Evolutionary conservation across 2,888 invertebrate species (phyloP), one percentile per base, ranked within the genome.

Genomic region (Hemaris fuciformis): DNA sequence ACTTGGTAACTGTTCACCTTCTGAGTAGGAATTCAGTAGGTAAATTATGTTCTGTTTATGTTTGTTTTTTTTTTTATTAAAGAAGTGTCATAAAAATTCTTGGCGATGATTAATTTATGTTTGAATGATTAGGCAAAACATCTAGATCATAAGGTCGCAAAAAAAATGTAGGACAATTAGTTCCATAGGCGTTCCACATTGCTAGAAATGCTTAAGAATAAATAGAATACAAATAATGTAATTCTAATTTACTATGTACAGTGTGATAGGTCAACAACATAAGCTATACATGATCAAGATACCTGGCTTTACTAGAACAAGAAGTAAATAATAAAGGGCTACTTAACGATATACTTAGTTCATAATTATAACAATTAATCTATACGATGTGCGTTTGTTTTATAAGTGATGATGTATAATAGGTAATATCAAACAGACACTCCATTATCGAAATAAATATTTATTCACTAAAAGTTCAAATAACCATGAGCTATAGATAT

Each of bases 1-100:
- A 87, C 81, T 80, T 74, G 41, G 25, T 59, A 43, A 18, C 53
- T 31, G 53, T 18, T 18, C 10, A 53, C 27, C 31, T 20, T 31
- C 53, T 31, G 20, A 18, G 6, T 53, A 53, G 48, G 15, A 15
- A 25, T n/a, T 53, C 1, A 31, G 53, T 31, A 27, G 8, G 7
- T 18, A 43, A 22, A 20, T 20, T 20, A 43, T 43, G 10, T n/a
- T 48, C 6, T 48, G 7, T 27, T 5, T 8, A 3, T 31, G 31
- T 53, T 53, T 53, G 53, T 53, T 53, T 27, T 53, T 27, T 18
- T 7, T 27, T 53, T 6, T 6, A 53, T 15, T 18, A 27, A 10
- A 53, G 15, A 48, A 1, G 8, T n/a, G 7, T 27, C 15, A 15
- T 25, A 27, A 27, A 25, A 5, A 25, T 22, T 48, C 27, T 27